phyloP scores from a whole-genome alignment of 2,888 invertebrate species.

The Zhuqinia jingwanae region DNA sequence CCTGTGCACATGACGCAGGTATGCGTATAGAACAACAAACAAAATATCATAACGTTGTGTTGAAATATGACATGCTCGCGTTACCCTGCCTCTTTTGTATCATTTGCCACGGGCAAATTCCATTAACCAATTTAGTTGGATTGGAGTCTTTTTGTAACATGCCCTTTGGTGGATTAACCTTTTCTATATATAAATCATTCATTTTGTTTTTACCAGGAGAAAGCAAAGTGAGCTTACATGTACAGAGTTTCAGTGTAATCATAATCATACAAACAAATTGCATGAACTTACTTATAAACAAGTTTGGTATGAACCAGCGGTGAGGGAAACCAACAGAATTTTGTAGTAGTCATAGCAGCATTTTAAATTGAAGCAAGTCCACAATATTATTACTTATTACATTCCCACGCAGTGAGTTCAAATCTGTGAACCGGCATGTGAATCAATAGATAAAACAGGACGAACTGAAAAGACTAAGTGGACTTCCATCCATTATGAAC shows the following conservation, averaged over 20 bases:
- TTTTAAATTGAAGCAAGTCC: neutral
- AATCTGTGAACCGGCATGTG: neutral
- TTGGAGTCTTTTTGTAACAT: too few species aligned
- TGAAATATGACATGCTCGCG: neutral
- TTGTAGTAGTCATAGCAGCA: too few species aligned
- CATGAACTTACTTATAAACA: neutral
- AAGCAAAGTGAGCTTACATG: neutral
- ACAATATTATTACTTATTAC: conserved; percentile 3
- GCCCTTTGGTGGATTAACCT: too few species aligned
- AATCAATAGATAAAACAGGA: neutral
- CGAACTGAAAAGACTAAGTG: neutral
- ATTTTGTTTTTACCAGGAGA: conserved; percentile 1
- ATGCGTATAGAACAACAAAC: neutral
- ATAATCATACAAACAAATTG: conserved; percentile 3
- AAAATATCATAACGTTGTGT: neutral
- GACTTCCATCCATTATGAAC: neutral
- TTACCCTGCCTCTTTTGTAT: neutral
- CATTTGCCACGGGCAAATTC: too few species aligned
- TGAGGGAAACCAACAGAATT: too few species aligned
- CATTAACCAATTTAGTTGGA: too few species aligned
- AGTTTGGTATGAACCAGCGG: neutral
- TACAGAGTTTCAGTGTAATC: neutral
- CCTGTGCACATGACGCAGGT: neutral
- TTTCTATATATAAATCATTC: conserved; percentile 18
- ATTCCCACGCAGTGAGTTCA: conserved; percentile 14